Conservation (phyloP, 1,140 invertebrate species). For the Trichonephila clavipes region DNA sequence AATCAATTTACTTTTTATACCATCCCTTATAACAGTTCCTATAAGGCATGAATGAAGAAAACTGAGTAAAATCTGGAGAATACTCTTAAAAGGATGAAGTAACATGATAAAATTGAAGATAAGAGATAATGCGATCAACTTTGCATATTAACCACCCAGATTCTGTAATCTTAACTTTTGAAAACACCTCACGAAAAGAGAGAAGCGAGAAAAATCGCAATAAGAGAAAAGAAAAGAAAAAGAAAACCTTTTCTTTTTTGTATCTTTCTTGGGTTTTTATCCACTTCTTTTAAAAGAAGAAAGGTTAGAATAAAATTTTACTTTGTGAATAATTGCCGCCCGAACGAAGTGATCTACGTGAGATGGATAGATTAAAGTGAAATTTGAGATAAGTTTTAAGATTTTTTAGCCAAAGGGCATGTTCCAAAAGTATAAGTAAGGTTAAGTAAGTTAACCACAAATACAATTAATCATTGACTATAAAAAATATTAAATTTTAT, state of each 20-base stretch:
- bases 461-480: too few relatives aligned
- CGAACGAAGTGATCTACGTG: too few relatives aligned
- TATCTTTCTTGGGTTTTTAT: too few relatives aligned
- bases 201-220: conserved; percentile 8
- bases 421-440: neutral
- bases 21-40: neutral
- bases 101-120: conserved; percentile 25
- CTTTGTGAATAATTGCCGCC: neutral
- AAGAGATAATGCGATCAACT: conserved; percentile 16
- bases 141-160: neutral
- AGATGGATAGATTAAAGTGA: neutral
- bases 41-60: neutral
- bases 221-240: neutral
- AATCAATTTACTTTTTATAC: neutral
- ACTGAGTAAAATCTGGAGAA: neutral
- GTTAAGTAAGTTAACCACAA: neutral
- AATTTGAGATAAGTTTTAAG: neutral
- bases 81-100: conserved; percentile 13
- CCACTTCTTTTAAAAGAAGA: neutral
- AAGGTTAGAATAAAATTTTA: neutral
- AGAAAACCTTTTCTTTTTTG: too few relatives aligned
- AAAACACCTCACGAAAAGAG: conserved; percentile 8
- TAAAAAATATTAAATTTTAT: too few relatives aligned
- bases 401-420: neutral
- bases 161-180: conserved; percentile 23